A percentile compares a stretch with the other conserved stretches of the same genome.
Evolutionary conservation across 2,113 vertebrate genomes (phyloP).

Genomic region (Psittacara wagleri): DNA sequence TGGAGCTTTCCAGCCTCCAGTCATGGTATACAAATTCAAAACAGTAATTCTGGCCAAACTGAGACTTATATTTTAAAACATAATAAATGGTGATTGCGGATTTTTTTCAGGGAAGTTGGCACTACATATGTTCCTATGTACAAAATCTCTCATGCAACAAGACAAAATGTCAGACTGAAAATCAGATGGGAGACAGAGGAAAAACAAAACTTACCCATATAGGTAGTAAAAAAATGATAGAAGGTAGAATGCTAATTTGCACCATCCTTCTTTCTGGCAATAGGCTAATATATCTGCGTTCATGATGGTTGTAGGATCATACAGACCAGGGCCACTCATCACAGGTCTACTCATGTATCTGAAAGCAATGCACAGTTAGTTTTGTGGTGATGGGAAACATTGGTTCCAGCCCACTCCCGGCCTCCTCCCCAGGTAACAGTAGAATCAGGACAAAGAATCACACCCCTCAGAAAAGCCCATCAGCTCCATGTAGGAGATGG

Average conservation of each 20-base stretch:
- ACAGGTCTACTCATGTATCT: conserved; percentile 97
- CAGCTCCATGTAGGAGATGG: background rate
- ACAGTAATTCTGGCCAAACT: background rate
- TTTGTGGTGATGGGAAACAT: background rate
- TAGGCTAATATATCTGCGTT: conserved; percentile 98
- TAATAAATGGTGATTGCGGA: background rate
- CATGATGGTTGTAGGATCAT: conserved; percentile 99
- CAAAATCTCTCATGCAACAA: background rate
- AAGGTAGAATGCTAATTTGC: conserved; percentile 98
- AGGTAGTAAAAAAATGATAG: conserved; percentile 99
- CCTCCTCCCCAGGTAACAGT: background rate
- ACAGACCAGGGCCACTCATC: conserved; percentile 96
- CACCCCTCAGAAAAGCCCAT: background rate
- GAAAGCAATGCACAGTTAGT: conserved; percentile 38
- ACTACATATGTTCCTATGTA: rapidly evolving
- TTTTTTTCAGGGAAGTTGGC: background rate
- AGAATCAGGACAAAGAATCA: background rate
- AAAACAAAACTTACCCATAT: conserved; percentile 85
- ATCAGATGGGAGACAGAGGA: background rate
- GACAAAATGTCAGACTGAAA: background rate
- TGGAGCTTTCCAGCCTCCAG: background rate
- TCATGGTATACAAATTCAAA: background rate
- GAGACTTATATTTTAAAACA: background rate
- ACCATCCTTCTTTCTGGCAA: conserved; percentile 99
- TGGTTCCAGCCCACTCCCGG: background rate